Base-by-base conservation (phyloP, 92 coral and sea anemone genomes). In the Diadumene lineata region DNA sequence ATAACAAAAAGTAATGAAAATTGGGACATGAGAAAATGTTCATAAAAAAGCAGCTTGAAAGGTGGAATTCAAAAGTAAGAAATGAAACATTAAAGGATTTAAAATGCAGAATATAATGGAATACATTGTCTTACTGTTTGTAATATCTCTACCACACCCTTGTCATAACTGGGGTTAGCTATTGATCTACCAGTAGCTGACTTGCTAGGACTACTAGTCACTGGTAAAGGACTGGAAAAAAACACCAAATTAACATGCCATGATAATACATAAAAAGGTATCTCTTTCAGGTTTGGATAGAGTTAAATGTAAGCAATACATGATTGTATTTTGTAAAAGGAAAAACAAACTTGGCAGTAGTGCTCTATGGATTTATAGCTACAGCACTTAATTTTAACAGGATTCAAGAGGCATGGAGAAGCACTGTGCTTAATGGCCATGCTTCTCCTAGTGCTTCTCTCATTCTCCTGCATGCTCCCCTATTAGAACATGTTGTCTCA, bases 111-210 rank as follows among this genome's bases (percentile, higher is more conserved):
- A n/a, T n/a, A n/a, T n/a, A n/a, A n/a, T n/a, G n/a, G n/a, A n/a
- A n/a, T n/a, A n/a, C 24, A 53, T 9, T 25, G 31, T 50, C 32
- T 7, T 51, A 50, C 56, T 23, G 56, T 66, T 56, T 50, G 66
- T 72, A 72, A 55, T 1, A 53, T 21, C 58, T 72, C 66, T 31
- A 56, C 56, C n/a, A n/a, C n/a, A n/a, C 85, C 79, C 61, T 80
- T 80, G 61, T 64, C 89, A 63, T 85, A 85, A 64, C 75, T 85
- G 29, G 89, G 89, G 34, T 85, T 85, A 28, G 66, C 15, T 34
- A 85, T 75, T 27, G 85, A 80, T 13, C 29, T 85, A 46, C 22
- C 23, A 28, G 64, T 31, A 62, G 33, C 43, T 23, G 68, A 28
- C 68, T 62, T 62, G n/a, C n/a, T n/a, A n/a, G n/a, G n/a, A 21